phyloP scores from a whole-genome alignment of 2,888 invertebrate genomes.

The Geotrupes spiniger region DNA sequence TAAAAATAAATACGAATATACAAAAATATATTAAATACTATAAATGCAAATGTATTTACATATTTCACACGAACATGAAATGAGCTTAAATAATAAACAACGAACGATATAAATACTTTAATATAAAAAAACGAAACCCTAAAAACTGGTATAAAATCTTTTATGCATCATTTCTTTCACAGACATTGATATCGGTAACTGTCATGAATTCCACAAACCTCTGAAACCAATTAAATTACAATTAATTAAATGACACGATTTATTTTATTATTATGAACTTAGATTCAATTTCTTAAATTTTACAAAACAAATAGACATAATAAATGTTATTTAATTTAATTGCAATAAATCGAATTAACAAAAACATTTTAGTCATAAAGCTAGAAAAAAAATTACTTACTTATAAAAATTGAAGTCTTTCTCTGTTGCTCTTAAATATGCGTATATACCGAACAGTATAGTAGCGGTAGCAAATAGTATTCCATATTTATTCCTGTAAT shows the following conservation, averaged over 20 bases:
- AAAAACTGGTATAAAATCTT: slow-evolving; percentile 37
- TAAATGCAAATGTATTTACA: slow-evolving; percentile 11
- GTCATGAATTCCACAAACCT: slow-evolving; percentile 34
- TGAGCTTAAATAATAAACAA: background rate
- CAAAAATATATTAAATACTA: slow-evolving; percentile 16
- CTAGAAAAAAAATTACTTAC: too few relatives aligned
- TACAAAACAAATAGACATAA: too few relatives aligned
- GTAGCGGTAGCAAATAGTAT: slow-evolving; percentile 57
- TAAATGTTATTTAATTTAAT: too few relatives aligned
- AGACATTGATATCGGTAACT: slow-evolving; percentile 31
- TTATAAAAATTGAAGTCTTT: slow-evolving; percentile 37
- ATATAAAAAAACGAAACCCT: slow-evolving; percentile 13
- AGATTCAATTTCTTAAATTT: too few relatives aligned
- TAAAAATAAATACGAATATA: slow-evolving; percentile 8
- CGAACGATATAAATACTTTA: slow-evolving; percentile 8
- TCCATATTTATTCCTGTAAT: slow-evolving; percentile 48
- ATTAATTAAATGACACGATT: background rate
- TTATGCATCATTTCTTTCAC: slow-evolving; percentile 32
- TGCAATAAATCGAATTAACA: too few relatives aligned
- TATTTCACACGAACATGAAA: background rate
- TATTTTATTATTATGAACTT: background rate
- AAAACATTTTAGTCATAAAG: too few relatives aligned
- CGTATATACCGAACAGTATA: slow-evolving; percentile 58
- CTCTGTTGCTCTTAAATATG: slow-evolving; percentile 55
- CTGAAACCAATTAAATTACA: slow-evolving; percentile 28